phyloP scores from a whole-genome alignment of 2,797 vertebrate species.

The Mus minutoides region DNA sequence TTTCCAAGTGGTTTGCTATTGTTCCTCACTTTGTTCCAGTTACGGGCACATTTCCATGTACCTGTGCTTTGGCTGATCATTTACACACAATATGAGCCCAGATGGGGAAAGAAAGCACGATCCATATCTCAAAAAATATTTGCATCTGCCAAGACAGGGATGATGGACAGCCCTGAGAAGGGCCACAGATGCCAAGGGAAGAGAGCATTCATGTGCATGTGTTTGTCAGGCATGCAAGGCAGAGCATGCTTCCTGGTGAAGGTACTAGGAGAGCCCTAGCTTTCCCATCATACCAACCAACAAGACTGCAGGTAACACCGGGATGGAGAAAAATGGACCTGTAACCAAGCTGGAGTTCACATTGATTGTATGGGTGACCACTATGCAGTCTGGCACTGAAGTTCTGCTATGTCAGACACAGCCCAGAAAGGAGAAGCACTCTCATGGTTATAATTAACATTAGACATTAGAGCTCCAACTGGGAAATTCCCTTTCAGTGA shows the following conservation, averaged over 20 bases:
- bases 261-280: not conserved
- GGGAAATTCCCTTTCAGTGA: too few relatives aligned
- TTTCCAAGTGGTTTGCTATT: not conserved
- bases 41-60: too few relatives aligned
- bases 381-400: not conserved
- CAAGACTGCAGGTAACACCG: not conserved
- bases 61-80: not conserved
- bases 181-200: not conserved
- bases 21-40: not conserved
- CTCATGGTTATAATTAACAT: not conserved
- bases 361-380: not conserved
- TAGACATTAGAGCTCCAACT: not conserved
- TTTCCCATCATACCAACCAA: not conserved
- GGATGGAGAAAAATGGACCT: not conserved
- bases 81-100: not conserved
- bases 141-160: not conserved
- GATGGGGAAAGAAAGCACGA: not conserved
- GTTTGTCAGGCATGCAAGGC: too few relatives aligned
- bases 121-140: too few relatives aligned
- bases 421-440: not conserved
- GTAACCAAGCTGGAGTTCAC: not conserved
- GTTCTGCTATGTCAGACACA: not conserved
- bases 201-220: rapidly evolving
- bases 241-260: too few relatives aligned
- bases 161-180: not conserved